phyloP scores from a whole-genome alignment of 30 jellyfish, hydroid and myxozoan species.

The Aurelia aurita complex sp. Pacific region DNA sequence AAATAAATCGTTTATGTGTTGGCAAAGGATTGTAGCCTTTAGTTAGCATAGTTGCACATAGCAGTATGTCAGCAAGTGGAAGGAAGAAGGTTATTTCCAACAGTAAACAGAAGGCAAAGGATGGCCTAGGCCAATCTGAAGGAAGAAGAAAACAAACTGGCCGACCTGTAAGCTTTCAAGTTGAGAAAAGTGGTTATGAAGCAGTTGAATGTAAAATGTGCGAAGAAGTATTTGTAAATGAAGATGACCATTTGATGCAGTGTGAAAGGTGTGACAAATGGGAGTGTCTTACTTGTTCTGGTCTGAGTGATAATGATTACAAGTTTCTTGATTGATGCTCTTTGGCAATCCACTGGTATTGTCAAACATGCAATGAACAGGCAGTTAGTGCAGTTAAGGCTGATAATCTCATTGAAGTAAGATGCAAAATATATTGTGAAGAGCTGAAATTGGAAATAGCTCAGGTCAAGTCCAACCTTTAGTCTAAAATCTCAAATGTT shows the following conservation, averaged over 20 bases:
- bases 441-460: constrained; percentile 27
- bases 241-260: constrained; percentile 19
- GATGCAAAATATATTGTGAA: constrained; percentile 31
- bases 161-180: background rate
- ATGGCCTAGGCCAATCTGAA: too few relatives aligned
- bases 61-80: too few relatives aligned
- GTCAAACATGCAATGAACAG: constrained; percentile 25
- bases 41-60: too few relatives aligned
- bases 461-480: constrained; percentile 35
- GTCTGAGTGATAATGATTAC: constrained; percentile 35
- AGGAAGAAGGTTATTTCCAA: too few relatives aligned
- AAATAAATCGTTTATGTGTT: too few relatives aligned
- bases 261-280: constrained; percentile 23
- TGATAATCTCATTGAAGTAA: constrained; percentile 21
- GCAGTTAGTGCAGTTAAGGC: constrained; percentile 38
- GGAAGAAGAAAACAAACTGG: too few relatives aligned
- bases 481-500: constrained; percentile 27
- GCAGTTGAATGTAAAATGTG: constrained; percentile 21
- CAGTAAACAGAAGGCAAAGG: too few relatives aligned
- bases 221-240: constrained; percentile 7
- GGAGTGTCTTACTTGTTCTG: constrained; percentile 32
- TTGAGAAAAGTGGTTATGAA: constrained; percentile 4
- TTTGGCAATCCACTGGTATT: constrained; percentile 33
- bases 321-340: constrained; percentile 29
- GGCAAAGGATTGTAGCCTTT: too few relatives aligned